Evolutionary conservation across 30 jellyfish, hydroid and myxozoan genomes (phyloP).

Genomic region (Catostylus mosaicus): DNA sequence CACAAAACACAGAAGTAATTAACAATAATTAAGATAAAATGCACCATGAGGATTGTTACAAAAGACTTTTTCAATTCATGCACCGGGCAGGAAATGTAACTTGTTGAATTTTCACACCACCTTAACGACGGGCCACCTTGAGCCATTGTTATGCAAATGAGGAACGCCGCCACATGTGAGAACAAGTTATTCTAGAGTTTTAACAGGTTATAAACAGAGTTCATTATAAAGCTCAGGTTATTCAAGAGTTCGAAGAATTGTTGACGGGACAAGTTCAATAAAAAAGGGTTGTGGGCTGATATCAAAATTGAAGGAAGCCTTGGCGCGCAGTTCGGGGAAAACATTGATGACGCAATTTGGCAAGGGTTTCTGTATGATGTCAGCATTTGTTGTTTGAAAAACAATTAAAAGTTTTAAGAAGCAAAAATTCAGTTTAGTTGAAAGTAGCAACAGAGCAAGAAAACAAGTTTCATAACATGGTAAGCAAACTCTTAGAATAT

Average conservation of each 20-base stretch:
- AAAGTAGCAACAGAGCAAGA: no score
- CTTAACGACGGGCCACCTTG: slow-evolving; percentile 26
- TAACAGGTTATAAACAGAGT: neutral
- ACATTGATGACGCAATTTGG: neutral
- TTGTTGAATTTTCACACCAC: slow-evolving; percentile 5
- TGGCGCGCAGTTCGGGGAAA: no score
- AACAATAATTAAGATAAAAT: neutral
- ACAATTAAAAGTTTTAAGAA: no score
- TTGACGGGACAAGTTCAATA: no score
- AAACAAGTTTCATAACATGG: no score
- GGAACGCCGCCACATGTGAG: slow-evolving; percentile 13
- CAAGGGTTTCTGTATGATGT: neutral
- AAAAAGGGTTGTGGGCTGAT: no score
- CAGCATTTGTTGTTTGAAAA: no score
- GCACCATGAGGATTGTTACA: neutral
- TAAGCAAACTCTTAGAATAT: no score
- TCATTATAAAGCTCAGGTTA: neutral
- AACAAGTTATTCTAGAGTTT: neutral
- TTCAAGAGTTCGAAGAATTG: no score
- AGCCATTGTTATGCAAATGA: slow-evolving; percentile 9
- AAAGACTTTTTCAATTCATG: neutral
- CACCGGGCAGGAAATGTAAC: neutral
- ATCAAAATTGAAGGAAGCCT: no score
- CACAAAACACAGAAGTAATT: neutral
- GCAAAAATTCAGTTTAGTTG: no score